A percentile compares a stretch with the other conserved stretches of the same genome.
Evolutionary conservation across 2,113 vertebrate species (phyloP).

Genomic region (Colinus virginianus): DNA sequence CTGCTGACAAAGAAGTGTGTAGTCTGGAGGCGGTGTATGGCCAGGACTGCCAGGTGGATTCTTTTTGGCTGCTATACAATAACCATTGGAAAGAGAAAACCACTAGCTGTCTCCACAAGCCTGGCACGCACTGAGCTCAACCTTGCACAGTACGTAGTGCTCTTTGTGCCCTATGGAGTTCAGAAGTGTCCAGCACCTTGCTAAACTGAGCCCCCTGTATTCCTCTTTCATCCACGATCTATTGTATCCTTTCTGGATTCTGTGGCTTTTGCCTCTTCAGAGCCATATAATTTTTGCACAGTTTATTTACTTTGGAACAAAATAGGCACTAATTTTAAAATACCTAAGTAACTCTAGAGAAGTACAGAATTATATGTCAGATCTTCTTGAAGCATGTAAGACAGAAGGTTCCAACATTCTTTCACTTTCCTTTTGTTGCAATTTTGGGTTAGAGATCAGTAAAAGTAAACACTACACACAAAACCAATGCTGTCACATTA

Average conservation of each 20-base stretch:
- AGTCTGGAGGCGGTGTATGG: accelerated
- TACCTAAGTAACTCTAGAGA: conserved; percentile 27
- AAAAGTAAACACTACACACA: neutral
- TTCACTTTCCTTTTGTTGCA: neutral
- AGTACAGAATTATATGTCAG: neutral
- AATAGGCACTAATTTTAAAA: conserved; percentile 22
- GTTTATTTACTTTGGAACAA: conserved; percentile 49
- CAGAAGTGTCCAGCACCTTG: neutral
- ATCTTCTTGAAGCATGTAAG: conserved; percentile 2
- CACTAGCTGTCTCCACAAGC: neutral
- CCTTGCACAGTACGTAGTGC: accelerated
- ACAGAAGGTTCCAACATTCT: neutral
- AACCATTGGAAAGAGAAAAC: neutral
- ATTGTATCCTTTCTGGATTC: neutral
- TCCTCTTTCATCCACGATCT: accelerated
- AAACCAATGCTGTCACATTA: neutral
- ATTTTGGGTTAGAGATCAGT: neutral
- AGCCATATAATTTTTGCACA: neutral
- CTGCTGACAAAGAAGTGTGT: neutral
- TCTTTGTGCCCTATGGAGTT: accelerated
- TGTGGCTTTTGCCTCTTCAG: conserved; percentile 37
- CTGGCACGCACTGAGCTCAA: neutral
- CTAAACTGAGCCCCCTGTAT: neutral
- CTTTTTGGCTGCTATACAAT: neutral
- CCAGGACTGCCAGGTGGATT: neutral